phyloP scores from a whole-genome alignment of 2,888 invertebrate genomes.

The Netelia virgata region DNA sequence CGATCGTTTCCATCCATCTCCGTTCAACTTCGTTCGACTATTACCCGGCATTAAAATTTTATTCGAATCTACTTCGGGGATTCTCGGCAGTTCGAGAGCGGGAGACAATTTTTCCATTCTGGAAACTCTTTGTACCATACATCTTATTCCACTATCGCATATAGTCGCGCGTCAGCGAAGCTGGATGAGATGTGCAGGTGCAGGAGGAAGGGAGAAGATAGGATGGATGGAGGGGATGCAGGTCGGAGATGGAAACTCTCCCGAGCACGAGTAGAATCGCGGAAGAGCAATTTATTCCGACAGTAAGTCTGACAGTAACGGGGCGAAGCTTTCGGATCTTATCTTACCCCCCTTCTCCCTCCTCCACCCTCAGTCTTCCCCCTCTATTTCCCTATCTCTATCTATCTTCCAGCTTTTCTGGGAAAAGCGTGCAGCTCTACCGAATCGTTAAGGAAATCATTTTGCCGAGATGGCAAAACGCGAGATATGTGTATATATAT shows the following conservation, averaged over 20 bases:
- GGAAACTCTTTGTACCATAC: conserved; percentile 18
- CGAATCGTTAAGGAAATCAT: conserved; percentile 66
- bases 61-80: not conserved
- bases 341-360: conserved; percentile 36
- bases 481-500: too few relatives aligned
- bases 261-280: conserved; percentile 54
- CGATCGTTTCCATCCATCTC: not conserved
- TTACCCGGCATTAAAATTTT: not conserved
- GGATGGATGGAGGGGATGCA: not conserved
- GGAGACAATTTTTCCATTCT: conserved; percentile 28
- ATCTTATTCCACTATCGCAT: conserved; percentile 40
- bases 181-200: conserved; percentile 16
- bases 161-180: conserved; percentile 47
- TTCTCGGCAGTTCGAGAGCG: not conserved
- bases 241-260: conserved; percentile 61
- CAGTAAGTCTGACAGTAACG: conserved; percentile 70
- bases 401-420: conserved; percentile 19
- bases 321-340: conserved; percentile 67
- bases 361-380: not conserved
- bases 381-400: not conserved
- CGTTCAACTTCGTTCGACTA: not conserved
- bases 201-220: conserved; percentile 17
- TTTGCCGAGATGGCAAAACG: conserved; percentile 55
- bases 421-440: conserved; percentile 12
- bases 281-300: conserved; percentile 69